A percentile compares a stretch with the other conserved stretches of the same genome.
Evolutionary conservation across 1,140 invertebrate species (phyloP).

Genomic region (Aporrectodea caliginosa): DNA sequence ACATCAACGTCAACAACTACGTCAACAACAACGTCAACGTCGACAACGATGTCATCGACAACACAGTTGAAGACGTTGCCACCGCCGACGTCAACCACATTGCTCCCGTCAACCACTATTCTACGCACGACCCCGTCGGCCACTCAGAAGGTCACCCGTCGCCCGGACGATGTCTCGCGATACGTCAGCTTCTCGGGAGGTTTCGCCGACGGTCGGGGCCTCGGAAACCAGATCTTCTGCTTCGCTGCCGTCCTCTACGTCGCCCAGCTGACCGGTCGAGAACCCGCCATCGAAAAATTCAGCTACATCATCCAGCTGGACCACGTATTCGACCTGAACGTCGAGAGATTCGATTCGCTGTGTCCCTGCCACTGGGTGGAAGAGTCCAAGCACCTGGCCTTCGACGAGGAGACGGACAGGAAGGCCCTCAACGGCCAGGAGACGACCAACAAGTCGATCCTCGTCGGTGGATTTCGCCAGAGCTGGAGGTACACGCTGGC

Average conservation of each 20-base stretch:
- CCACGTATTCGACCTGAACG: conserved; percentile 7
- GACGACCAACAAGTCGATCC: conserved; percentile 11
- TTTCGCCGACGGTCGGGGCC: conserved; percentile 23
- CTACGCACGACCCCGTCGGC: not conserved
- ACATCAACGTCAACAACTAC: not conserved
- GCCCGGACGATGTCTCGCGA: not conserved
- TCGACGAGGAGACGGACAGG: not conserved
- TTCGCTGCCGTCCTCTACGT: conserved; percentile 24
- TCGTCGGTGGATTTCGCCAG: conserved; percentile 12
- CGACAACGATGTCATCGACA: not conserved
- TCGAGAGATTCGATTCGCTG: conserved; percentile 18
- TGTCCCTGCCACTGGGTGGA: not conserved
- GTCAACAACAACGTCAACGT: not conserved
- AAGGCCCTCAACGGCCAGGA: not conserved
- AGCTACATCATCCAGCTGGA: conserved; percentile 3
- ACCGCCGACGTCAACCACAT: not conserved
- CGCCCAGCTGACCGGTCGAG: conserved; percentile 13
- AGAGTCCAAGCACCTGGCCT: not conserved
- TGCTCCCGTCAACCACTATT: not conserved
- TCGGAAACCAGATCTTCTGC: conserved; percentile 30
- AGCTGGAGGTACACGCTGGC: conserved; percentile 16
- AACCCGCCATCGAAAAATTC: not conserved
- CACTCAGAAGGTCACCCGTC: not conserved
- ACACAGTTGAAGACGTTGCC: not conserved
- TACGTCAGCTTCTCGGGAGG: conserved; percentile 13